Conservation (phyloP, 2,888 invertebrate genomes). For the Ischnus inquisitorius region DNA sequence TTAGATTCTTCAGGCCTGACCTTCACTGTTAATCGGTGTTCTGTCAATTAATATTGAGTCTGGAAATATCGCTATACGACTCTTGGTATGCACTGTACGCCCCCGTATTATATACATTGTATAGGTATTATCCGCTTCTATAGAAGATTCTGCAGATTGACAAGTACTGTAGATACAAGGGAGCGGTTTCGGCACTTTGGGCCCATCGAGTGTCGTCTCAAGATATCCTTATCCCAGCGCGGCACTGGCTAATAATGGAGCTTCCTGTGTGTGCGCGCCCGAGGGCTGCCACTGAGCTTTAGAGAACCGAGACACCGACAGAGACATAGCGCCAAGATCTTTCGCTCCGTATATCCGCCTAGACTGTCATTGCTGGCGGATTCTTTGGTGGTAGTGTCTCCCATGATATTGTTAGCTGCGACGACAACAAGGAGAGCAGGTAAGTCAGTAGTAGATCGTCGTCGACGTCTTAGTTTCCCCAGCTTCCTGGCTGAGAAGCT, state of each 20-base stretch:
- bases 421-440: slow-evolving; percentile 4
- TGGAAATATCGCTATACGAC: too few species aligned
- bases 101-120: background rate
- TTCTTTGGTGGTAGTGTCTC: slow-evolving; percentile 1
- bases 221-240: slow-evolving; percentile 51
- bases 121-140: background rate
- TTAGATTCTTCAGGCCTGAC: too few species aligned
- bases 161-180: slow-evolving; percentile 16
- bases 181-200: slow-evolving; percentile 21
- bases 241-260: slow-evolving; percentile 46
- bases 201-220: slow-evolving; percentile 56
- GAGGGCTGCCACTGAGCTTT: slow-evolving; percentile 18
- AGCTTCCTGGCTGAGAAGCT: slow-evolving; percentile 10
- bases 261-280: background rate
- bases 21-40: too few species aligned
- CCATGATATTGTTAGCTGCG: slow-evolving; percentile 50
- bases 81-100: too few species aligned
- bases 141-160: background rate
- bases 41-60: too few species aligned
- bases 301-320: slow-evolving; percentile 22
- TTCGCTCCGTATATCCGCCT: slow-evolving; percentile 3
- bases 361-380: slow-evolving; percentile 9
- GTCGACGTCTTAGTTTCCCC: background rate
- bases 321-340: background rate
- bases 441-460: slow-evolving; percentile 12